Evolutionary conservation across 2,113 vertebrate genomes (phyloP).

Genomic region (Hydrochoerus hydrochaeris): DNA sequence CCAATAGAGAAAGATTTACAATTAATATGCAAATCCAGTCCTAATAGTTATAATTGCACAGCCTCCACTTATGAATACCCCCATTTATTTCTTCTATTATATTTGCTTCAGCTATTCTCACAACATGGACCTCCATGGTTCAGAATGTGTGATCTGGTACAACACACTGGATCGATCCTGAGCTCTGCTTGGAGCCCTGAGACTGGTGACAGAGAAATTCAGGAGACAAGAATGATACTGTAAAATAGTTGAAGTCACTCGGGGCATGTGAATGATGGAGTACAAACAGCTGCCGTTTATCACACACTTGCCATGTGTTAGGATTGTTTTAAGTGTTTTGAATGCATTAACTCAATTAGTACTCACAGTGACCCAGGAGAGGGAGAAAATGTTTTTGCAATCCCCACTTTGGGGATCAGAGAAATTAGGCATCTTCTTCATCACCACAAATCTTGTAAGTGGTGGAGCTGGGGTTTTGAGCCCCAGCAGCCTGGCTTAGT

Average conservation of each 20-base stretch:
- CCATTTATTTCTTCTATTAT: fast-evolving
- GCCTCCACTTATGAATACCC: not conserved
- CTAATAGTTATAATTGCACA: not conserved
- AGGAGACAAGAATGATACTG: too few relatives aligned
- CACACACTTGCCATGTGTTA: not conserved
- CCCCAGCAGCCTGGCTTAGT: not conserved
- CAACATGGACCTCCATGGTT: not conserved
- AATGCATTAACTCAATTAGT: not conserved
- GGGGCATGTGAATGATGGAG: not conserved
- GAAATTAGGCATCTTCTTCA: not conserved
- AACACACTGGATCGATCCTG: not conserved
- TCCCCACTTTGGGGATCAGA: not conserved
- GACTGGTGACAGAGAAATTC: not conserved
- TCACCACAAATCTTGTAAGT: not conserved
- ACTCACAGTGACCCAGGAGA: not conserved
- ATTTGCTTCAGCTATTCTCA: not conserved
- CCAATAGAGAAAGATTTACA: slow-evolving; percentile 66
- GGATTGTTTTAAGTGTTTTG: not conserved
- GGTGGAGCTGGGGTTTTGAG: not conserved
- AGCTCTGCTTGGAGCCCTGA: not conserved
- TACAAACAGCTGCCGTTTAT: not conserved
- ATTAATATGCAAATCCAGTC: slow-evolving; percentile 56
- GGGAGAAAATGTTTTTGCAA: not conserved
- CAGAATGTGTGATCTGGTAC: not conserved
- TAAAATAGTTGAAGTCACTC: not conserved